Base-by-base conservation (phyloP, 2,113 vertebrate species). In the Deroptyus accipitrinus region DNA sequence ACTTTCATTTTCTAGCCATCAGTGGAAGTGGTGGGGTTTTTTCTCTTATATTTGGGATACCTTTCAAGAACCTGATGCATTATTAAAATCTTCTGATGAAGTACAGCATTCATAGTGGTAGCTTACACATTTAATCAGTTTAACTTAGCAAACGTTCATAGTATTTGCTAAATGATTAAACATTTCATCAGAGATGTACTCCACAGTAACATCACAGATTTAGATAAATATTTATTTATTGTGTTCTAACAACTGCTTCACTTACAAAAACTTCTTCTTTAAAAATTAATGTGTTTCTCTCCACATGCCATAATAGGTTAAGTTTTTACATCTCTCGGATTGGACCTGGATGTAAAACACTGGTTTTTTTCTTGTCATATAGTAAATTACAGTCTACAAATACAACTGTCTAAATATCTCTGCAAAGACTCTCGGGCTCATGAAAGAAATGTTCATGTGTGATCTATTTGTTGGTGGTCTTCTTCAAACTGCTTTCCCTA, bases 381-480 rank as follows among this genome's bases (percentile, higher is more conserved):
- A 20, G 28, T 31, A 93, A 90, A 59, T 48, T 17, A 51, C 42
- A 66, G 62, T 37, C 42, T 61, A 46, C 27, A 69, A 57, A 92
- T 64, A 82, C 68, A 91, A 72, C 24, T 49, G 33, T 25, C 30
- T 15, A 35, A 86, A 52, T 10, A 23, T 9, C 52, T 57, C 69
- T 51, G 66, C 37, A 68, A 37, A 23, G 7, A 39, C 70, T 90
- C 33, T 81, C 63, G 69, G 27, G 55, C 55, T 95, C 66, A 79
- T 35, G 39, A 89, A 95, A 93, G 73, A 66, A 84, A 68, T 22
- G 12, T 59, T 68, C 30, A 13, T 68, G 55, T 93, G 72, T 62
- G 55, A 94, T 79, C 64, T 86, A 3, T 91, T 96, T 94, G 76
- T 92, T 92, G 86, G 95, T 94, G 90, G 92, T 92, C 90, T 48